Evolutionary conservation across 2,797 vertebrate genomes (phyloP).

Genomic region (Hydrocynus forskahlii): DNA sequence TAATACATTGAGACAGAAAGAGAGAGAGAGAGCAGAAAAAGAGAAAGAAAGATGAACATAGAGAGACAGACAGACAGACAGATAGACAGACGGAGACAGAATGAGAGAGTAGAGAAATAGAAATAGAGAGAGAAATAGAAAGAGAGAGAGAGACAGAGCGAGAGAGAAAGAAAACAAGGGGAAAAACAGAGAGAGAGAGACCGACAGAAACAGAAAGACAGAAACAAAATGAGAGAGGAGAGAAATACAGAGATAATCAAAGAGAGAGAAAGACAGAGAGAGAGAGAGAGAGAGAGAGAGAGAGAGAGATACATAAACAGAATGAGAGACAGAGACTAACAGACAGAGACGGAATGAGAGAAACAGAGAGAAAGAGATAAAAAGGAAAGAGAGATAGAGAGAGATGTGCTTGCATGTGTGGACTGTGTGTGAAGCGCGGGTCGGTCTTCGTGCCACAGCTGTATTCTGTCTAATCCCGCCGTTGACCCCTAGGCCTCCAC

Average conservation of each 20-base stretch:
- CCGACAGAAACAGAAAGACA: conserved; percentile 46
- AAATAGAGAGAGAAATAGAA: not conserved
- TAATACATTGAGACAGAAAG: not conserved
- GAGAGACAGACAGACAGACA: not conserved
- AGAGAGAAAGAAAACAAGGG: not conserved
- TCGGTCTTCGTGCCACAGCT: conserved; percentile 37
- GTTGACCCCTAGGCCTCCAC: conserved; percentile 63
- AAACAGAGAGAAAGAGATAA: not conserved
- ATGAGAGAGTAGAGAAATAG: not conserved
- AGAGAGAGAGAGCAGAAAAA: not conserved
- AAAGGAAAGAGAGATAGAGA: not conserved
- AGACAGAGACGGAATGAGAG: conserved; percentile 47
- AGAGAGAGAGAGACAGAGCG: not conserved
- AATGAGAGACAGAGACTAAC: conserved; percentile 50
- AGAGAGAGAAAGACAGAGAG: not conserved
- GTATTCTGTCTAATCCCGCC: conserved; percentile 62
- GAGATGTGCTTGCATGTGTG: conserved; percentile 3
- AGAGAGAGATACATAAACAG: not conserved
- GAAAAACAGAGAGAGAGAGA: conserved; percentile 21
- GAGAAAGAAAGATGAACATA: not conserved
- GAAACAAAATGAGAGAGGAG: not conserved
- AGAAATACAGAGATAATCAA: not conserved
- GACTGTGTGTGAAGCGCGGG: conserved; percentile 31
- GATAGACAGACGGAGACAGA: not conserved
- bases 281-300: conserved; percentile 38